phyloP scores from a whole-genome alignment of 2,888 invertebrate species.

The Zele albiditarsus region DNA sequence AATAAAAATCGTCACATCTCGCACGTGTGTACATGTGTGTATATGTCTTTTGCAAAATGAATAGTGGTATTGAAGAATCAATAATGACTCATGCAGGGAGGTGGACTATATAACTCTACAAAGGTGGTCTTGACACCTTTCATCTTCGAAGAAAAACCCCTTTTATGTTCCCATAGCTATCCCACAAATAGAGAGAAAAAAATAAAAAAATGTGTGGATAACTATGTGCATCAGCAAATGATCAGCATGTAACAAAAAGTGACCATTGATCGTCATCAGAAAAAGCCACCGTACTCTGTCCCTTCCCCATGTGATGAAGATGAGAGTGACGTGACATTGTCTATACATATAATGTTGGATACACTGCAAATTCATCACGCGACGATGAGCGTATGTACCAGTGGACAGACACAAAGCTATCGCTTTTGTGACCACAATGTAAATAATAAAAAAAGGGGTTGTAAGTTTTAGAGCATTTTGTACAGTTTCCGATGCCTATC shows the following conservation, averaged over 20 bases:
- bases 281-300: neutral
- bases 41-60: neutral
- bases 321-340: conserved; percentile 22
- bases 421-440: neutral
- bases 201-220: neutral
- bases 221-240: neutral
- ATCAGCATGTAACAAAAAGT: neutral
- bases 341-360: conserved; percentile 37
- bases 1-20: conserved; percentile 8
- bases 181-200: neutral
- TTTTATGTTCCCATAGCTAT: neutral
- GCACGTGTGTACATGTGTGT: conserved; percentile 2
- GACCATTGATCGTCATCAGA: conserved; percentile 33
- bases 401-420: conserved; percentile 51
- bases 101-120: neutral
- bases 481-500: too few relatives aligned
- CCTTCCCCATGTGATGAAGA: neutral
- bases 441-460: neutral
- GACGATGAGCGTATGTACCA: conserved; percentile 53
- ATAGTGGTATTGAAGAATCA: neutral
- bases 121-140: neutral
- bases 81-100: neutral
- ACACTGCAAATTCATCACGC: conserved; percentile 61
- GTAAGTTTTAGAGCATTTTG: too few relatives aligned
- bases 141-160: conserved; percentile 1